Base-by-base conservation (phyloP, 2,797 vertebrate genomes). In the Parauchenoglanis ngamensis region DNA sequence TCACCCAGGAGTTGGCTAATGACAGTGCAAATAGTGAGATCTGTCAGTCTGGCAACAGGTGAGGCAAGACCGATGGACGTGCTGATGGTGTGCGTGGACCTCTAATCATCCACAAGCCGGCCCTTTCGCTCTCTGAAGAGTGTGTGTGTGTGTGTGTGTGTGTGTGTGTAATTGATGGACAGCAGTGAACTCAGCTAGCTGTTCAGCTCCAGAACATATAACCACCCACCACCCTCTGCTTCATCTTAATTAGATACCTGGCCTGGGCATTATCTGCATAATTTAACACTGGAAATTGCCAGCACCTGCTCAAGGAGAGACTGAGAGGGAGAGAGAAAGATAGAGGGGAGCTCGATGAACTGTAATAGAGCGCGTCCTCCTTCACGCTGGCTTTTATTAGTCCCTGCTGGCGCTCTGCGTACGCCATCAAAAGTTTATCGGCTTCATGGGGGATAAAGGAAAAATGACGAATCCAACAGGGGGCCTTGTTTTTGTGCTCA, bases 171-270 rank as follows among this genome's bases (percentile, higher is more conserved):
- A 73, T 35, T 87, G 89, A 86, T 44, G 31, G 88, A 88, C 86
- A 86, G 90, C n/a, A 25, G 57, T 59, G 86, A 12, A 65, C 88
- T 85, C 54, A 79, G 44, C 72, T 79, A 86, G 83, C 91, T 86
- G 91, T 80, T 87, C 40, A 88, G 85, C 86, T 90, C 75, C 65
- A 91, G 91, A 87, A 87, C 92, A 88, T 89, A 88, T 94, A 93
- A 93, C 89, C 67, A 88, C 57, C 78, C 93, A 93, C 89, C 76
- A 88, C 78, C 84, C 78, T 91, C 90, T 89, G 70, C 85, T 67
- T 86, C 49, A 61, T 90, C 88, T 91, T 92, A 92, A 94, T 94
- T 92, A 94, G 93, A 93, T 89, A 88, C 90, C 90, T 93, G 91
- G 88, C 89, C 87, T 89, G 79, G 90, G 93, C 90, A 86, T 94